A percentile compares a stretch with the other conserved stretches of the same genome.
Conservation (phyloP, 30 jellyfish, hydroid and myxozoan genomes). For the Hydra vulgaris region DNA sequence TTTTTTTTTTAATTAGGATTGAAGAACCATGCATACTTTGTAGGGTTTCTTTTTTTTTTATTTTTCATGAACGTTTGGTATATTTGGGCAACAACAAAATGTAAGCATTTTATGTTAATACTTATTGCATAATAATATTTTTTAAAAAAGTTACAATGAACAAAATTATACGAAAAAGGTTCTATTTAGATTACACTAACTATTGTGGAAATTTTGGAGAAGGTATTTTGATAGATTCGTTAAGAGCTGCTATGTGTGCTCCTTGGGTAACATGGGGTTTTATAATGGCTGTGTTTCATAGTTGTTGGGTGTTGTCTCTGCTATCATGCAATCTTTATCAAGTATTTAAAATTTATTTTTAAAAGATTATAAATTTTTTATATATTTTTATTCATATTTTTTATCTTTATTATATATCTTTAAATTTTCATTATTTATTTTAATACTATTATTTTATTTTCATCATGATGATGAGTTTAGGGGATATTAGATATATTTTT, state of each 20-base stretch:
- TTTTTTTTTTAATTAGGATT: conserved; percentile 34
- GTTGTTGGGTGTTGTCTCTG: conserved; percentile 72
- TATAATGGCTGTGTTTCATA: conserved; percentile 70
- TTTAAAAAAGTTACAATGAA: neutral
- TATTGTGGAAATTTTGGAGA: conserved; percentile 71
- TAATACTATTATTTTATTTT: no score
- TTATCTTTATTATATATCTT: neutral
- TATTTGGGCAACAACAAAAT: conserved; percentile 61
- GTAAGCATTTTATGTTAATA: conserved; percentile 28
- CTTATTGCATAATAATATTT: no score
- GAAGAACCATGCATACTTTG: conserved; percentile 72
- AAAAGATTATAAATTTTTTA: neutral
- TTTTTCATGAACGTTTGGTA: conserved; percentile 72
- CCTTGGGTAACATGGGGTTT: conserved; percentile 97
- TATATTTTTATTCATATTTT: neutral
- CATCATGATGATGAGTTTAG: no score
- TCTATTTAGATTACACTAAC: conserved; percentile 40
- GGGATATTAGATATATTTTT: no score
- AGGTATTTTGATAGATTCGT: conserved; percentile 45
- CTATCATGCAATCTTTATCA: conserved; percentile 62
- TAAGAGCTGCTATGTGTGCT: conserved; percentile 62
- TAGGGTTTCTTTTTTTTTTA: conserved; percentile 69
- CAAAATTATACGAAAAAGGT: neutral
- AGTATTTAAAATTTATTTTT: conserved; percentile 21
- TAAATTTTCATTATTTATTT: neutral